phyloP scores from a whole-genome alignment of 1,140 invertebrate genomes.

The Brachionus manjavacas region DNA sequence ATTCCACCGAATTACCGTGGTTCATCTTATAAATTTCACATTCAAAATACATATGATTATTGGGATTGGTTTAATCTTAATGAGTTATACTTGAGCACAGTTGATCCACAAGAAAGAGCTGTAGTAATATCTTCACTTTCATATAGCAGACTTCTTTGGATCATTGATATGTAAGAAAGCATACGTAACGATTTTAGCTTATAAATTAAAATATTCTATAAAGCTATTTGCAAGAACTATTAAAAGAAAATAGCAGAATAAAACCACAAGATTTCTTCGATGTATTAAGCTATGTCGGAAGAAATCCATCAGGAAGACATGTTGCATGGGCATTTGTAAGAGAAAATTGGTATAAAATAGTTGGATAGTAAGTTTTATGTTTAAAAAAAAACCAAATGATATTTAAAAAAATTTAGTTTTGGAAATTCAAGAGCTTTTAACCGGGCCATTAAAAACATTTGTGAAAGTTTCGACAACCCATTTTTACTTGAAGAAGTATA shows the following conservation, averaged over 20 bases:
- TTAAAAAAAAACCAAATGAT: not conserved
- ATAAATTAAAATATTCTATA: too few relatives aligned
- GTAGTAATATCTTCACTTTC: not conserved
- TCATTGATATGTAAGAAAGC: constrained; percentile 5
- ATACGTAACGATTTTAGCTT: too few relatives aligned
- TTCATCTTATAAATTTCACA: constrained; percentile 19
- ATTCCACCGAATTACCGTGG: not conserved
- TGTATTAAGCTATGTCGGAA: not conserved
- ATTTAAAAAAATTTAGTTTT: not conserved
- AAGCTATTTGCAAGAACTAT: not conserved
- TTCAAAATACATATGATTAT: constrained; percentile 24
- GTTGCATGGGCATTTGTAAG: not conserved
- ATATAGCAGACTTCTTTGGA: constrained; percentile 13
- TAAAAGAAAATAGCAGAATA: not conserved
- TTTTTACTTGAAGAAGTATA: constrained; percentile 26
- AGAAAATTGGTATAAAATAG: constrained; percentile 6
- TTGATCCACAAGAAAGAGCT: constrained; percentile 13
- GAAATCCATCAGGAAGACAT: constrained; percentile 20
- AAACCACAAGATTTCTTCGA: constrained; percentile 37
- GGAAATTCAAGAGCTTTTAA: constrained; percentile 13
- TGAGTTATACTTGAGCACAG: constrained; percentile 1
- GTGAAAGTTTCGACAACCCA: constrained; percentile 28
- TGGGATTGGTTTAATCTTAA: constrained; percentile 26
- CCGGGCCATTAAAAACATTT: constrained; percentile 3
- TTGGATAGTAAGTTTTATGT: not conserved